A percentile compares a stretch with the other conserved stretches of the same genome.
Conservation (phyloP, 2,113 vertebrate species). For the Nothoprocta perdicaria region DNA sequence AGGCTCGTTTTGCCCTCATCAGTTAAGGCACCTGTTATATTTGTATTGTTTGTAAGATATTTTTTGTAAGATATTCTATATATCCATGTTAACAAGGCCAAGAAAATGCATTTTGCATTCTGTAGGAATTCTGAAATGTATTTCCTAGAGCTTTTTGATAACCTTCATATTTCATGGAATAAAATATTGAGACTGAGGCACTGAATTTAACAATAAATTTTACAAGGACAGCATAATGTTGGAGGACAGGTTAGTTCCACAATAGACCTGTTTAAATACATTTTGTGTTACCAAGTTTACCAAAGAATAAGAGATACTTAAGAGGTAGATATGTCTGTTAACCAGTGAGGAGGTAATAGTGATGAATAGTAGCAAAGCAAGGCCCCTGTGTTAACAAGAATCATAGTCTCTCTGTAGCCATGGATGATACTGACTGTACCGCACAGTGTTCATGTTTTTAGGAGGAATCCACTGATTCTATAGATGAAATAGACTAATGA, state of each 20-base stretch:
- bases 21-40: neutral
- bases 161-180: neutral
- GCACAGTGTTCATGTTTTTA: too few relatives aligned
- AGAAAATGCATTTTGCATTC: neutral
- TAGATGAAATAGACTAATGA: neutral
- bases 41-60: neutral
- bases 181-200: neutral
- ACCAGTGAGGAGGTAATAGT: rapidly evolving
- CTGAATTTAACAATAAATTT: neutral
- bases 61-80: neutral
- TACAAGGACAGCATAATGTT: rapidly evolving
- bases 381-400: neutral
- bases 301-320: neutral
- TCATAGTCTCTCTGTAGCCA: neutral
- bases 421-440: too few relatives aligned
- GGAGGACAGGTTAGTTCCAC: neutral
- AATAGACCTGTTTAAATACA: neutral
- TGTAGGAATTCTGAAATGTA: neutral
- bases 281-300: neutral
- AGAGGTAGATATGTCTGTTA: neutral
- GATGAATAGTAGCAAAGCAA: neutral
- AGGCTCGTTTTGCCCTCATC: rapidly evolving
- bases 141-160: neutral
- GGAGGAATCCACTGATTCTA: too few relatives aligned
- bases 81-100: neutral